Base-by-base conservation (phyloP, 2,888 invertebrate genomes). In the Heteromyza rotundicornis region DNA sequence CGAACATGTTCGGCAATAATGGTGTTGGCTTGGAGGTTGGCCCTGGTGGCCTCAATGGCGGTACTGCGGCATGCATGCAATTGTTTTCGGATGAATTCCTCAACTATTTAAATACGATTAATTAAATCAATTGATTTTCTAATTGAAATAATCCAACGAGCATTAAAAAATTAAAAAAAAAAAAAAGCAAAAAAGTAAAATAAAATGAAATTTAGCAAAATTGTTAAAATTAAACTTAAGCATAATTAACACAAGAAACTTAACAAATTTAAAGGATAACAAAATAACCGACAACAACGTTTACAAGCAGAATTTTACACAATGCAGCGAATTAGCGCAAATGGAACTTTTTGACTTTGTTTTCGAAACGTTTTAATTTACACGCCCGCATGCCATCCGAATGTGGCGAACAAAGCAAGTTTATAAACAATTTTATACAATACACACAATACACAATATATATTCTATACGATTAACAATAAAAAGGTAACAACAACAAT, bases 21-120 rank as follows among this genome's bases (percentile, higher is more conserved):
- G 56, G 27, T 14, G 56, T 16, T 52, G 49, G 2, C 2, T 50
- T 10, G 7, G 50, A 10, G 12, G 44, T 63, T 19, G 62, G 62
- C 60, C 62, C 55, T 14, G 47, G 10, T n/a, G 40, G 40, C 16
- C 20, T 65, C 58, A 40, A 60, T 57, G 74, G 72, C 2, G 71
- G 69, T 23, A 71, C 68, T 51, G 70, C 71, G 14, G 81, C 86
- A 82, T 80, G 85, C 85, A 84, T 87, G 74, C 88, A 88, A 80
- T 85, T 88, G 64, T 87, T 88, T 80, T 87, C 87, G 64, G 88
- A 86, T 79, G 86, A 87, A 77, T 87, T 87, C 81, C 86, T 87
- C 70, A 85, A 87, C 78, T 87, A 88, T 80, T 81, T 88, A 72
- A 87, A 87, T 80, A 87, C 87, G 82, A 86, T 87, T 80, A 87